Base-by-base conservation (phyloP, 64 coral and sea anemone species). In the Pocillopora verrucosa region DNA sequence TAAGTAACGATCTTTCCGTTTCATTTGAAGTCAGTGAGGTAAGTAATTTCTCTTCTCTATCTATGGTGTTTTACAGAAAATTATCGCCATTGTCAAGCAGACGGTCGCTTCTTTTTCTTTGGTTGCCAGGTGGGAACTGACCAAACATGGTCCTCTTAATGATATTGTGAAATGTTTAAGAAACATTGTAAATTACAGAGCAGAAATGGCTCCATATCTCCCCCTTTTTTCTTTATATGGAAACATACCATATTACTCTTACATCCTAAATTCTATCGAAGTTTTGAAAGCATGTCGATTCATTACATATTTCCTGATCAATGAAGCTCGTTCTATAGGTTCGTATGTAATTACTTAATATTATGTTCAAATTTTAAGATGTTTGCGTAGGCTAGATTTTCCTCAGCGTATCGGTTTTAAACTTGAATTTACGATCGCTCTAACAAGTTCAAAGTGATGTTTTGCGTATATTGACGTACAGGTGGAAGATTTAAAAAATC, bases 101-200 rank as follows among this genome's bases (percentile, higher is more conserved):
- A 59, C 88, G 3, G 72, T 95, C 5, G 83, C 93, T 12, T 63
- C 77, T 6, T 34, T 95, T 87, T 95, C 93, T 7, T 59, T 95
- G 77, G 59, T 95, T 77, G 93, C 89, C 58, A 85, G 93, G 93
- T 95, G 67, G 30, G 74, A 36, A 34, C 34, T 19, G 57, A 10
- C 10, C 16, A 16, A 37, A 58, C 75, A 10, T 24, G n/a, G 16
- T 25, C 16, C 75, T 77, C 16, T 77, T 37, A 56, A 56, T 22
- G 38, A 14, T 25, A 24, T 63, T 63, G 11, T 25, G 6, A 20
- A 19, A 25, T 70, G n/a, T n/a, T 70, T n/a, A 9, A 30, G 22
- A n/a, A 30, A 25, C 9, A 11, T 70, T 70, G 22, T 17, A 13
- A 17, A 25, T 24, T 24, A 20, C 11, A 26, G 16, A n/a, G 65